phyloP scores from a whole-genome alignment of 2,888 invertebrate species.

The Mythimna ferrago region DNA sequence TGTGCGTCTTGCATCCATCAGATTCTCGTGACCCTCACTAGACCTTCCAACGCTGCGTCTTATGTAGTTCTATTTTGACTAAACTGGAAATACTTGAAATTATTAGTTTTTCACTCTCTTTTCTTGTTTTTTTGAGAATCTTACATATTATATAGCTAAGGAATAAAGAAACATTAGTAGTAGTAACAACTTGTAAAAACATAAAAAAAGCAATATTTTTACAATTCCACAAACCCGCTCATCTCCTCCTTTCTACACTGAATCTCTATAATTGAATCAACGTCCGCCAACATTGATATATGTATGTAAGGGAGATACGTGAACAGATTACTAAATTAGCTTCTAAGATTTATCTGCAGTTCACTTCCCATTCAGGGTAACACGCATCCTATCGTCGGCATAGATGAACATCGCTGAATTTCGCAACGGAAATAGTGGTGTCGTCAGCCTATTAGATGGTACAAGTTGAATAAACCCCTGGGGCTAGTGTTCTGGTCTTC shows the following conservation, averaged over 20 bases:
- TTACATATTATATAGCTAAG: too few relatives aligned
- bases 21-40: too few relatives aligned
- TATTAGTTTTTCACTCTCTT: too few relatives aligned
- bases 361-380: slow-evolving; percentile 64
- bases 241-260: slow-evolving; percentile 44
- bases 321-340: slow-evolving; percentile 76
- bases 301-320: slow-evolving; percentile 72
- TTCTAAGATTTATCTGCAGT: slow-evolving; percentile 69
- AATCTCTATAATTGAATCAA: slow-evolving; percentile 72
- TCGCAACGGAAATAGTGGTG: slow-evolving; percentile 40
- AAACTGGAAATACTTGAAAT: too few relatives aligned
- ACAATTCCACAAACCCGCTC: slow-evolving; percentile 5
- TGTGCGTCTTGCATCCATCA: too few relatives aligned
- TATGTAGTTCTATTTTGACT: too few relatives aligned
- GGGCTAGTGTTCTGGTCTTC: slow-evolving; percentile 1
- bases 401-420: slow-evolving; percentile 48
- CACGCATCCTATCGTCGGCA: slow-evolving; percentile 53
- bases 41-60: too few relatives aligned
- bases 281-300: slow-evolving; percentile 74
- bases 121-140: too few relatives aligned
- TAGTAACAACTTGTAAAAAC: too few relatives aligned
- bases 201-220: neutral
- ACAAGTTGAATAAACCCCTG: slow-evolving; percentile 45
- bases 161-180: too few relatives aligned
- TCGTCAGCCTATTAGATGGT: slow-evolving; percentile 47